These are phyloP conservation scores for Otus sunia DNA, from an alignment of 2,113 vertebrate species.

Conservation along the genomic window DNA sequence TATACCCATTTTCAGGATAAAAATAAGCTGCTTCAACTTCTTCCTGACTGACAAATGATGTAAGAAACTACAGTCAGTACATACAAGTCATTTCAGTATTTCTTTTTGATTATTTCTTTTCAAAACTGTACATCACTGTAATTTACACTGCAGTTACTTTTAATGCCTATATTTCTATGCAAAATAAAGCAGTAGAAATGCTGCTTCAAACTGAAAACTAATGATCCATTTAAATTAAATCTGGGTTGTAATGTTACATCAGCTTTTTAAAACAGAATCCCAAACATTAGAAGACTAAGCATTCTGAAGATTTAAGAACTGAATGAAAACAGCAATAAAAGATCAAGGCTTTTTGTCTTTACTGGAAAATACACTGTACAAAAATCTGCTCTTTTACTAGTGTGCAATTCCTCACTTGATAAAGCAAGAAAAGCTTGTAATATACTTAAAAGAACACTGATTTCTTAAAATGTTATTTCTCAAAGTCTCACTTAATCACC, in stretches of 20 bases:
- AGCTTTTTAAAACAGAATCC: neutral
- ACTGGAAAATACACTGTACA: neutral
- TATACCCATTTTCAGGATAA: neutral
- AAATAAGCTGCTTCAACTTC: neutral
- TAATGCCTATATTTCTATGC: neutral
- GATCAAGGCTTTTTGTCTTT: neutral
- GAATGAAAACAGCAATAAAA: neutral
- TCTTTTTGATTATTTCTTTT: neutral
- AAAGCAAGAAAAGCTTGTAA: neutral
- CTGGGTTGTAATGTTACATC: neutral
- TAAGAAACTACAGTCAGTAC: neutral
- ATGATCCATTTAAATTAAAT: neutral
- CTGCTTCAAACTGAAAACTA: neutral
- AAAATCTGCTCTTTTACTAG: neutral
- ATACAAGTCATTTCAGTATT: neutral
- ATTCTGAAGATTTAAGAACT: neutral
- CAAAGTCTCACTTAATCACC: neutral
- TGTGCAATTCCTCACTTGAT: neutral
- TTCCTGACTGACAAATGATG: accelerated
- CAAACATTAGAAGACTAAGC: neutral
- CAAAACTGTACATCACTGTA: neutral
- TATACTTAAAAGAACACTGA: neutral
- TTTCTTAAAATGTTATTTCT: neutral
- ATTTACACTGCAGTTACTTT: neutral
- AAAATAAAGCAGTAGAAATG: neutral